phyloP scores from a whole-genome alignment of 2,113 vertebrate species.

The Notothenia coriiceps region DNA sequence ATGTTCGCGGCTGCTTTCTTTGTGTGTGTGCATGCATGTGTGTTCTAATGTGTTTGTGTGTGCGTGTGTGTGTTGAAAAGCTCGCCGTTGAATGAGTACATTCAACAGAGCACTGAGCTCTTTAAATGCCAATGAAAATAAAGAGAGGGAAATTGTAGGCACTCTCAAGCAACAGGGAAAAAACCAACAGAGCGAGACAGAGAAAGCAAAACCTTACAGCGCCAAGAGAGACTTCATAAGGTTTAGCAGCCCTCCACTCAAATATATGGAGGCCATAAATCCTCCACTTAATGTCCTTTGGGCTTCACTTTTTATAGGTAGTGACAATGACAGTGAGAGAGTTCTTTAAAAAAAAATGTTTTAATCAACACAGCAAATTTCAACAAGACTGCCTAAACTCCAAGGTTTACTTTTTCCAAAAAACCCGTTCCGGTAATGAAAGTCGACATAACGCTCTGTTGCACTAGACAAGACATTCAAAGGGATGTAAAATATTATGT shows the following conservation, averaged over 20 bases:
- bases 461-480: slow-evolving; percentile 47
- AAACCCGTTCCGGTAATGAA: slow-evolving; percentile 59
- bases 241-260: slow-evolving; percentile 80
- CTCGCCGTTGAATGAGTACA: slow-evolving; percentile 75
- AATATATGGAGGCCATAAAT: slow-evolving; percentile 85
- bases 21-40: slow-evolving; percentile 59
- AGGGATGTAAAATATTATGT: slow-evolving; percentile 66
- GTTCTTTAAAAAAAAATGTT: slow-evolving; percentile 62
- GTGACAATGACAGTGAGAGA: slow-evolving; percentile 79
- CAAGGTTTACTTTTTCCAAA: slow-evolving; percentile 60
- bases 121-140: slow-evolving; percentile 85
- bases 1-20: slow-evolving; percentile 61
- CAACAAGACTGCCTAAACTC: slow-evolving; percentile 54
- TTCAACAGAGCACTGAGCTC: slow-evolving; percentile 71
- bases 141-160: slow-evolving; percentile 80
- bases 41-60: slow-evolving; percentile 56
- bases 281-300: slow-evolving; percentile 80
- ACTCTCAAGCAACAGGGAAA: slow-evolving; percentile 76
- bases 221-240: slow-evolving; percentile 80
- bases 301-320: slow-evolving; percentile 78
- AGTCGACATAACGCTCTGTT: slow-evolving; percentile 55
- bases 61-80: slow-evolving; percentile 65
- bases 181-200: slow-evolving; percentile 78
- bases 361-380: slow-evolving; percentile 73
- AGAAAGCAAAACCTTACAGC: slow-evolving; percentile 76